Percentiles rank a stretch among this genome's conserved stretches.
Conservation (phyloP, 1,140 invertebrate species). For the Panagrolaimus sp. region DNA sequence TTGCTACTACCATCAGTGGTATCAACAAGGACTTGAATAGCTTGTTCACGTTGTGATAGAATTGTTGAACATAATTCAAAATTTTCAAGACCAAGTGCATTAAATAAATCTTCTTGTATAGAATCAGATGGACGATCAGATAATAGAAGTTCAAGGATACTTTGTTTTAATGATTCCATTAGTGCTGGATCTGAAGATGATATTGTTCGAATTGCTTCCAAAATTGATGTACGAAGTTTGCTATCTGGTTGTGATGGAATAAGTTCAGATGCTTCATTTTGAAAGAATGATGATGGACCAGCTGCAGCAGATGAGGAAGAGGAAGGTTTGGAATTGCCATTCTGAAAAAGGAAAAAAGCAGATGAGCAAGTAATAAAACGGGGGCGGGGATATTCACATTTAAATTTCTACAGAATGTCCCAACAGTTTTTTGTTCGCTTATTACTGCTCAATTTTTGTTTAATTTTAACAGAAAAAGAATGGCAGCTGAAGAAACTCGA, state of each 20-base stretch:
- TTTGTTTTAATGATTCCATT: not conserved
- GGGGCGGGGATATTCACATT: no score
- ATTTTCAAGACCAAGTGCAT: conserved; percentile 3
- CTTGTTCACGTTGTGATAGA: not conserved
- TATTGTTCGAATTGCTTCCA: not conserved
- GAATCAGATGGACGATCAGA: conserved; percentile 12
- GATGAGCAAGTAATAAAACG: no score
- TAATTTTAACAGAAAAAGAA: no score
- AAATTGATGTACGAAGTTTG: not conserved
- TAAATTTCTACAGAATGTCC: no score
- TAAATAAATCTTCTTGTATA: conserved; percentile 25
- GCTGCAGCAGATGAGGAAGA: not conserved
- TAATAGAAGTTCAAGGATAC: conserved; percentile 17
- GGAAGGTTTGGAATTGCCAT: no score
- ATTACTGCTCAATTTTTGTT: no score
- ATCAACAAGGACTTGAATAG: not conserved
- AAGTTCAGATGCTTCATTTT: not conserved
- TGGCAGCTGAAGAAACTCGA: no score
- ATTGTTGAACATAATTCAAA: conserved; percentile 10
- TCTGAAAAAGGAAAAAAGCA: no score
- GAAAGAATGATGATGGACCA: not conserved
- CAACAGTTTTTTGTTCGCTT: no score
- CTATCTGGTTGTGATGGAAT: no score
- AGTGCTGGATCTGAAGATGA: not conserved
- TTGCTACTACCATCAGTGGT: not conserved